These are phyloP conservation scores for Salpingus planirostris DNA, from an alignment of 2,888 invertebrate genomes.

Conservation along the genomic window DNA sequence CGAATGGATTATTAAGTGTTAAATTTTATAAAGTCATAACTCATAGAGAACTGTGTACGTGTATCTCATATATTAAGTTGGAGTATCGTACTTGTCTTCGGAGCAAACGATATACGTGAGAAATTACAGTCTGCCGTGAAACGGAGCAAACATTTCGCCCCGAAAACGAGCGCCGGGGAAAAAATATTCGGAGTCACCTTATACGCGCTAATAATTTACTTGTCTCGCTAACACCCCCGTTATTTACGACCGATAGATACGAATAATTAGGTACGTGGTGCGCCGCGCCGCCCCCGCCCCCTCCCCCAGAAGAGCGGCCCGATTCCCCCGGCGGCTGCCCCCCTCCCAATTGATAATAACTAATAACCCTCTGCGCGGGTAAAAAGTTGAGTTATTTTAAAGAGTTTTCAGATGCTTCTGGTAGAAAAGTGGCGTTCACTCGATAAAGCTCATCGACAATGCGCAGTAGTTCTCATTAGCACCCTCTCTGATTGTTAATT, in stretches of 20 bases:
- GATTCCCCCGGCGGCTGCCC: too few species aligned
- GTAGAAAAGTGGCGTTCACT: too few species aligned
- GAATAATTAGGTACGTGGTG: too few species aligned
- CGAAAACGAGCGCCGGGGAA: slow-evolving; percentile 9
- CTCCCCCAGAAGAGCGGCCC: too few species aligned
- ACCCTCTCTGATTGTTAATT: slow-evolving; percentile 22
- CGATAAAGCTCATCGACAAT: slow-evolving; percentile 20
- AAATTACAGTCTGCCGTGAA: slow-evolving; percentile 28
- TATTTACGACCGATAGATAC: too few species aligned
- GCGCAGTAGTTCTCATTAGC: slow-evolving; percentile 22
- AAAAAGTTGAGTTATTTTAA: too few species aligned
- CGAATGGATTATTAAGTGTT: slow-evolving; percentile 22
- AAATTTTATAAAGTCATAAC: slow-evolving; percentile 28
- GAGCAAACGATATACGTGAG: slow-evolving; percentile 33
- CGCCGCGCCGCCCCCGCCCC: too few species aligned
- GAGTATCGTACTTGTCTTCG: slow-evolving; percentile 28
- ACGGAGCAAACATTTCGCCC: slow-evolving; percentile 20
- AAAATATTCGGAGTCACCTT: slow-evolving; percentile 13
- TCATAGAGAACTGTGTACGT: slow-evolving; percentile 26
- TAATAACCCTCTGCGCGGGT: too few species aligned
- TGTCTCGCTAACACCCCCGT: too few species aligned
- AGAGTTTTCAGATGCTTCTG: too few species aligned
- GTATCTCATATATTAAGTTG: slow-evolving; percentile 25
- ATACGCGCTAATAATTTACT: slow-evolving; percentile 13
- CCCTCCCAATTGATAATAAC: too few species aligned